Evolutionary conservation across 1,140 invertebrate genomes (phyloP).

Genomic region (Zaprionus nigranus): DNA sequence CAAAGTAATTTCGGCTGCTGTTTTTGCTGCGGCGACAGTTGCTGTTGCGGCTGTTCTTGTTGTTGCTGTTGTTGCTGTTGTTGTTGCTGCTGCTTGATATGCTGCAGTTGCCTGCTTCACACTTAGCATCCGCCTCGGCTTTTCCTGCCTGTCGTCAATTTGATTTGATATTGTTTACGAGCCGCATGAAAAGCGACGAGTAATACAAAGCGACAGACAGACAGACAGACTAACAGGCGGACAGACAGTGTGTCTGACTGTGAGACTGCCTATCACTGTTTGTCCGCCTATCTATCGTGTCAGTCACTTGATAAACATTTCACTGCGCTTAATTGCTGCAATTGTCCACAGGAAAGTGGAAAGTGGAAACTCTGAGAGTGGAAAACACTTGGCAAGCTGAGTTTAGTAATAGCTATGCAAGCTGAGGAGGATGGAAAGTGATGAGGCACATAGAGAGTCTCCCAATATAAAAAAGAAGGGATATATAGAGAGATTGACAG

Average conservation of each 20-base stretch:
- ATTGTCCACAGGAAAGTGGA: slow-evolving; percentile 20
- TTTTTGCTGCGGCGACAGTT: slow-evolving; percentile 19
- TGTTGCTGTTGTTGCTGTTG: slow-evolving; percentile 8
- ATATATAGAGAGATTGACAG: neutral
- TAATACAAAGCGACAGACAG: neutral
- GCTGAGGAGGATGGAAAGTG: neutral
- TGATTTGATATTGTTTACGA: slow-evolving; percentile 57
- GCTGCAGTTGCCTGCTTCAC: slow-evolving; percentile 34
- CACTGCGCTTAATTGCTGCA: slow-evolving; percentile 42
- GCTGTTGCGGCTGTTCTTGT: slow-evolving; percentile 1
- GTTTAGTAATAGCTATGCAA: neutral
- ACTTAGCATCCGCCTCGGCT: slow-evolving; percentile 40
- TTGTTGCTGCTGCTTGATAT: slow-evolving; percentile 41
- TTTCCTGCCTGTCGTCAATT: slow-evolving; percentile 46
- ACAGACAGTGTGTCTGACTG: neutral
- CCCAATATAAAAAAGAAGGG: neutral
- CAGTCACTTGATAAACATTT: slow-evolving; percentile 41
- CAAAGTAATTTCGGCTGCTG: slow-evolving; percentile 29
- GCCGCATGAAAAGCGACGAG: slow-evolving; percentile 14
- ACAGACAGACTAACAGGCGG: neutral
- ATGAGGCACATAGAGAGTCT: neutral
- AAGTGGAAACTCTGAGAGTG: neutral
- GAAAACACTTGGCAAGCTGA: neutral
- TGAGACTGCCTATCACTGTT: neutral
- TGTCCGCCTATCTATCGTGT: slow-evolving; percentile 19